A percentile compares a stretch with the other conserved stretches of the same genome.
Conservation (phyloP, 2,797 vertebrate genomes). For the Anguilla megastoma region DNA sequence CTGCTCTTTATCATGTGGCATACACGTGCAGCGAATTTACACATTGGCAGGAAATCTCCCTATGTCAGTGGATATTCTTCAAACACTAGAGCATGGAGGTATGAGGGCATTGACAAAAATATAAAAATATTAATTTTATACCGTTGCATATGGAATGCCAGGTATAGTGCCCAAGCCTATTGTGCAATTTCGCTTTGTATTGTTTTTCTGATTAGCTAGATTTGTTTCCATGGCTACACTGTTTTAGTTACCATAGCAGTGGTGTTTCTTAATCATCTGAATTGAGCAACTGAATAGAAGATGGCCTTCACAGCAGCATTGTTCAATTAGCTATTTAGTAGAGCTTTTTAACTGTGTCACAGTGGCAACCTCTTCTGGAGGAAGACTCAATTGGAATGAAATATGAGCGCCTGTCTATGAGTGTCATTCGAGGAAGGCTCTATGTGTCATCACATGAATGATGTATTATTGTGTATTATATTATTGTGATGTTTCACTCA, state of each 20-base stretch:
- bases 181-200: background rate
- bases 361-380: background rate
- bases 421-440: background rate
- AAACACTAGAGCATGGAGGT: background rate
- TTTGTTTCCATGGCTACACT: background rate
- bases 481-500: background rate
- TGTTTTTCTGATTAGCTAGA: background rate
- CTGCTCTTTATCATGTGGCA: too few species aligned
- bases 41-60: background rate
- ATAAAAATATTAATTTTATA: background rate
- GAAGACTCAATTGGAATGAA: too few species aligned
- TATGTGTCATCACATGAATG: background rate
- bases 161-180: background rate
- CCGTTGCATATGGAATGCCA: background rate
- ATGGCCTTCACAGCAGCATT: background rate
- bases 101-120: background rate
- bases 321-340: slow-evolving; percentile 1
- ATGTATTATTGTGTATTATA: slow-evolving; percentile 8
- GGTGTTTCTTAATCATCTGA: slow-evolving; percentile 1
- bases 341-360: background rate
- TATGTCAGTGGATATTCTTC: background rate
- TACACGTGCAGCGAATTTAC: too few species aligned
- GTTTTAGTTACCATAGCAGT: background rate
- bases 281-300: background rate
- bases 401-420: background rate